Percentiles rank a stretch among this genome's conserved stretches.
Conservation (phyloP, 2,113 vertebrate genomes). For the Orcinus orca region DNA sequence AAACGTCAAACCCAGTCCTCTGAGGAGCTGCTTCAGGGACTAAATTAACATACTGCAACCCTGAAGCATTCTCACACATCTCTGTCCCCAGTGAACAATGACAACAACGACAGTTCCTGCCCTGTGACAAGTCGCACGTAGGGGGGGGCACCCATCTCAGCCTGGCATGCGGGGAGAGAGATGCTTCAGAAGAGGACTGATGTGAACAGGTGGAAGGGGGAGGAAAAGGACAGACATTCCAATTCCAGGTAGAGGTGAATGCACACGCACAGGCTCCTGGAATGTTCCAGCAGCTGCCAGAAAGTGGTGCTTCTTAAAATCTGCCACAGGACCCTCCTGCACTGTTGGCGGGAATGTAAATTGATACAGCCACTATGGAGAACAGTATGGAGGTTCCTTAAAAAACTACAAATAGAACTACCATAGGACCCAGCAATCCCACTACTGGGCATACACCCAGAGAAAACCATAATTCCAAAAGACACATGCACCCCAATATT, state of each 20-base stretch:
- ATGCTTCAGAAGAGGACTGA: neutral
- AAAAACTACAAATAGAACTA: no score
- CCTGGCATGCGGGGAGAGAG: accelerated
- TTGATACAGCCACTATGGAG: no score
- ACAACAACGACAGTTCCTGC: neutral
- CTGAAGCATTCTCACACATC: neutral
- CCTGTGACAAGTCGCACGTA: neutral
- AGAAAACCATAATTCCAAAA: no score
- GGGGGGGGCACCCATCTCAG: neutral
- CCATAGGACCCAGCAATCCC: no score
- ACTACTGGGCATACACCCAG: no score
- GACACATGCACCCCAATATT: no score
- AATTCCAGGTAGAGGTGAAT: neutral
- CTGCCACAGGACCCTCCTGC: neutral
- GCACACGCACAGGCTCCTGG: neutral
- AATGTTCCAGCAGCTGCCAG: neutral
- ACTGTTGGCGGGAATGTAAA: no score
- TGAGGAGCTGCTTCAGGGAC: neutral
- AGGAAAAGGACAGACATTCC: neutral
- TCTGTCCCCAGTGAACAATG: neutral
- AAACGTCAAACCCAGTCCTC: neutral
- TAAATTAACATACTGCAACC: neutral
- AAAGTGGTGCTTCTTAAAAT: neutral
- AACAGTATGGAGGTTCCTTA: no score
- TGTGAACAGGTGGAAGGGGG: neutral